phyloP scores from a whole-genome alignment of 2,113 vertebrate genomes.

The Pterocles orientalis region DNA sequence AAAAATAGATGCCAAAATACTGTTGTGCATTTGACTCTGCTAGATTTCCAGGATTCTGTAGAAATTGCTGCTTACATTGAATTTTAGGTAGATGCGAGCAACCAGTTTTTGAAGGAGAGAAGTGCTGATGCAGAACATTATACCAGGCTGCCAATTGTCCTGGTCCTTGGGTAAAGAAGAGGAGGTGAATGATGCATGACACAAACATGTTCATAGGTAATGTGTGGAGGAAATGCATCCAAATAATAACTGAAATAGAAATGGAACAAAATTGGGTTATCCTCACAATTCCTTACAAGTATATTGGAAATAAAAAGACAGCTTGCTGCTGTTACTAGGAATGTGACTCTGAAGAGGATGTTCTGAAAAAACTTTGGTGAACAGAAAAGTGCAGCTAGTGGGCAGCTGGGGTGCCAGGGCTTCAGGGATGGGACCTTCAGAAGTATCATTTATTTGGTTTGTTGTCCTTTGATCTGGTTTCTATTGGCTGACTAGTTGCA shows the following conservation, averaged over 20 bases:
- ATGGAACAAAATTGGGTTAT: neutral
- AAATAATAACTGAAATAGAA: neutral
- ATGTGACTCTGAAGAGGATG: neutral
- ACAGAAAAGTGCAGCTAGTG: neutral
- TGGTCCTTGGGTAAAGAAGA: neutral
- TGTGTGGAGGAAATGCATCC: neutral
- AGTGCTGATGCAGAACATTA: neutral
- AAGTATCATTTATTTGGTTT: neutral
- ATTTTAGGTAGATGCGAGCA: neutral
- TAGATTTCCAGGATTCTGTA: neutral
- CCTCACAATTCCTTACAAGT: neutral
- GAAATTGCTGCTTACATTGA: neutral
- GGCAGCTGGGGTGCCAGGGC: rapidly evolving
- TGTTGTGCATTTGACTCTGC: neutral
- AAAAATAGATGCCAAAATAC: neutral
- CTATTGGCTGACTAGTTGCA: neutral
- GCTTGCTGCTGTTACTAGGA: neutral
- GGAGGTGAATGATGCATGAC: neutral
- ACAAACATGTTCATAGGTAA: neutral
- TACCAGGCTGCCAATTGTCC: neutral
- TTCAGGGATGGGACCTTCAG: neutral
- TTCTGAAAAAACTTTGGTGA: neutral
- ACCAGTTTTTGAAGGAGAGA: neutral
- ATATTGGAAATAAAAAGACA: neutral
- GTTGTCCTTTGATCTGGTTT: neutral